Conservation (phyloP, 2,113 vertebrate species). For the Axis porcinus region DNA sequence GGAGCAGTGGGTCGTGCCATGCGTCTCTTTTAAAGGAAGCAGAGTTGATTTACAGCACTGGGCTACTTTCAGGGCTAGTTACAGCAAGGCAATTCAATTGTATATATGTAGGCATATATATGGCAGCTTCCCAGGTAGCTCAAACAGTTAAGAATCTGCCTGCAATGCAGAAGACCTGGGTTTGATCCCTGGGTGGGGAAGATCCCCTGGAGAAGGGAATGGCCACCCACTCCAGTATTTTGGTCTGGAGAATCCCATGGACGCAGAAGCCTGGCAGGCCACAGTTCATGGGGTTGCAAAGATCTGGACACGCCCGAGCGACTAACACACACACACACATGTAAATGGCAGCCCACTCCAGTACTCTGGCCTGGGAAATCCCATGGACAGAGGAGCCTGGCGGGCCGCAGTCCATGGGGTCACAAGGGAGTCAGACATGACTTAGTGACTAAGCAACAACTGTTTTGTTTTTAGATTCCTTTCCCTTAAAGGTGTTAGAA, state of each 20-base stretch:
- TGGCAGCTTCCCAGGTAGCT: neutral
- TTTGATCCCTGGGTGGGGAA: neutral
- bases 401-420: accelerated
- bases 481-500: neutral
- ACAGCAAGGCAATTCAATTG: too few species aligned
- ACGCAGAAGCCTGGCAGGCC: neutral
- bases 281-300: neutral
- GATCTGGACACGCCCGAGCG: neutral
- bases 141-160: neutral
- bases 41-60: neutral
- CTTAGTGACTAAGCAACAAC: neutral
- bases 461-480: neutral
- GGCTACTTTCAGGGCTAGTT: neutral
- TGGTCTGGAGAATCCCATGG: neutral
- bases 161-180: neutral
- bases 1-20: neutral
- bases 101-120: accelerated
- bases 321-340: neutral
- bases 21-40: neutral
- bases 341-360: neutral
- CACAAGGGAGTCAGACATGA: neutral
- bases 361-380: neutral
- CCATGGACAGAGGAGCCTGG: neutral
- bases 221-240: neutral
- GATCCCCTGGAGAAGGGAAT: neutral